Evolutionary conservation across 2,113 vertebrate species (phyloP).

Genomic region (Paramisgurnus dabryanus): DNA sequence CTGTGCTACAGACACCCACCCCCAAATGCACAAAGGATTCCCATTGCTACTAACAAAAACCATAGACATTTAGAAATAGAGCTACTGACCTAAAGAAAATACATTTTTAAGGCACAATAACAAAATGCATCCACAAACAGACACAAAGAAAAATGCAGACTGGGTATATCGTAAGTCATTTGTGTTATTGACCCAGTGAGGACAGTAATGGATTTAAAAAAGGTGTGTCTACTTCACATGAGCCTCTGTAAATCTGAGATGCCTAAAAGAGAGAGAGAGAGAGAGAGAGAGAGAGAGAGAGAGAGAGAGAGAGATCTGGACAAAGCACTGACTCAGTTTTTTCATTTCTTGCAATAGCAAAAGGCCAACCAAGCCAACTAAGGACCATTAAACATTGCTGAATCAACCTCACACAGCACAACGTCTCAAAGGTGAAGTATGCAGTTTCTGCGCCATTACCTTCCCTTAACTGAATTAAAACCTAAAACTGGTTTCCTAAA

Average conservation of each 20-base stretch:
- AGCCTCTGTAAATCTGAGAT: slow-evolving; percentile 37
- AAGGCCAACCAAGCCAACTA: background rate
- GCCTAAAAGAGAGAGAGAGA: slow-evolving; percentile 25
- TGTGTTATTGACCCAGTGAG: background rate
- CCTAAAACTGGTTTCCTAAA: background rate
- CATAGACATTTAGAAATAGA: background rate
- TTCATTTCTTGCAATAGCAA: slow-evolving; percentile 43
- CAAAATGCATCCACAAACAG: too few relatives aligned
- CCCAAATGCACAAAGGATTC: background rate
- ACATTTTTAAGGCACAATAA: background rate
- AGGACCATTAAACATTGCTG: slow-evolving; percentile 47
- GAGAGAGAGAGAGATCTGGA: slow-evolving; percentile 15
- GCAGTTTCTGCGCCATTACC: background rate
- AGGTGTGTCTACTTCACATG: background rate
- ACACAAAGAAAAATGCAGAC: too few relatives aligned
- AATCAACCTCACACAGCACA: slow-evolving; percentile 36
- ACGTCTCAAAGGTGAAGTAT: background rate
- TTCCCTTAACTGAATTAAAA: too few relatives aligned
- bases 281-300: slow-evolving; percentile 18
- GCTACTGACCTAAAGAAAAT: too few relatives aligned
- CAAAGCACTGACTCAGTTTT: slow-evolving; percentile 37
- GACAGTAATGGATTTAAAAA: slow-evolving; percentile 12
- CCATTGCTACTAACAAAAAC: background rate
- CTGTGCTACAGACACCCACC: slow-evolving; percentile 36
- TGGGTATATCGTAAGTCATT: background rate